Percentiles rank a stretch among this genome's conserved stretches.
phyloP scores from a whole-genome alignment of 2,113 vertebrate genomes.

The Corapipo altera region DNA sequence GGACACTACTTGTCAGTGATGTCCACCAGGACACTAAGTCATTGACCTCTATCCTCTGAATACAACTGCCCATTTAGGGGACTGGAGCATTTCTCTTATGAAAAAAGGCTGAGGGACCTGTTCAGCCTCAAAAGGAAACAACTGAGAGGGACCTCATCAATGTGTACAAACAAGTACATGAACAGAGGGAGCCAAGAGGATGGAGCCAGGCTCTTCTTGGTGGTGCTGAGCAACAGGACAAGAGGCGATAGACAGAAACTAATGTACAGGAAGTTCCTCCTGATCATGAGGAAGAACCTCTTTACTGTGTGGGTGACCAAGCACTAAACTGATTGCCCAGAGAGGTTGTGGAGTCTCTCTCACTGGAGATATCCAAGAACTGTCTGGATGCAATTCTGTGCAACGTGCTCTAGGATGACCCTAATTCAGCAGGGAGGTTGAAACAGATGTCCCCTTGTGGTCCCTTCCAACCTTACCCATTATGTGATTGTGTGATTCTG shows the following conservation, averaged over 20 bases:
- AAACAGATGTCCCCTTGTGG: neutral
- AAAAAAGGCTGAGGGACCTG: neutral
- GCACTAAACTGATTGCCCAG: neutral
- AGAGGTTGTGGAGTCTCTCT: neutral
- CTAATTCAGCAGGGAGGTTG: neutral
- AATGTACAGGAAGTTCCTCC: neutral
- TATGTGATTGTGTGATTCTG: neutral
- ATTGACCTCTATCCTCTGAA: neutral
- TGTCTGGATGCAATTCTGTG: neutral
- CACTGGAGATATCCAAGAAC: neutral
- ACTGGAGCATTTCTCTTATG: neutral
- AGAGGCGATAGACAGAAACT: no score
- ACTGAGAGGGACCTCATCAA: neutral
- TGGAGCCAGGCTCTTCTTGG: neutral
- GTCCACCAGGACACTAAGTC: neutral
- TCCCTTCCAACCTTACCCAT: neutral
- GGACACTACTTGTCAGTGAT: neutral
- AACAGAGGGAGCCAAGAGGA: neutral
- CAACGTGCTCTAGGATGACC: neutral
- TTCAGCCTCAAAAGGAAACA: neutral
- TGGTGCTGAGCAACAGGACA: neutral
- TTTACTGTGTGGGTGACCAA: neutral
- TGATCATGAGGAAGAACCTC: neutral
- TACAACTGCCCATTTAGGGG: neutral
- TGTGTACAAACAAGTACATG: neutral